These are phyloP conservation scores for Lacerta viridis DNA, from an alignment of 2,797 vertebrate genomes.

Conservation along the genomic window DNA sequence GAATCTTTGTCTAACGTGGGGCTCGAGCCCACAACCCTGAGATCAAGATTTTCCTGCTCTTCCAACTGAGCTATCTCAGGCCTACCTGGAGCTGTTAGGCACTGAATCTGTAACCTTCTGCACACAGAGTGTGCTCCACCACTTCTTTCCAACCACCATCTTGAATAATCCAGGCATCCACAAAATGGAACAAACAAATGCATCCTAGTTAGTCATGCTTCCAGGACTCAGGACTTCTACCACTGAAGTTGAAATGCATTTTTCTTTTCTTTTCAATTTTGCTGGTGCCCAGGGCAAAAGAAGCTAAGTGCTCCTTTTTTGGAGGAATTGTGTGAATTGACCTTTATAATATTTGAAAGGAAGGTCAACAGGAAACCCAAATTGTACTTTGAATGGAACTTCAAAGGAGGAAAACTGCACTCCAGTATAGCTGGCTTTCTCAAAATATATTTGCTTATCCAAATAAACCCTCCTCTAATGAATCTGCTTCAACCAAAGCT, in stretches of 20 bases:
- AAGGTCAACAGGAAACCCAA: background rate
- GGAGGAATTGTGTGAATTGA: background rate
- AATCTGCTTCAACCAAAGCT: conserved; percentile 30
- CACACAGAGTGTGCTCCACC: too few species aligned
- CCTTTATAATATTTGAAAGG: background rate
- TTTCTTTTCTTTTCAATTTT: background rate
- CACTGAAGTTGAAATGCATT: background rate
- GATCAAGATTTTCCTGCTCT: too few species aligned
- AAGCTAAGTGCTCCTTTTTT: background rate
- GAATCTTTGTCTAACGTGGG: too few species aligned
- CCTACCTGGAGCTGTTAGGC: too few species aligned
- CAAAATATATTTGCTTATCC: conserved; percentile 20
- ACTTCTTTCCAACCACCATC: too few species aligned
- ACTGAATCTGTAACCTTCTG: too few species aligned
- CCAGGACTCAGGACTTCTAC: background rate
- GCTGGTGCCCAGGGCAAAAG: background rate
- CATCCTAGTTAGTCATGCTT: too few species aligned
- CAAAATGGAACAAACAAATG: too few species aligned
- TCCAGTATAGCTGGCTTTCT: conserved; percentile 21
- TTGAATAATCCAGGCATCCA: too few species aligned
- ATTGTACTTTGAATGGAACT: conserved; percentile 20
- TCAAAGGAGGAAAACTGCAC: conserved; percentile 13
- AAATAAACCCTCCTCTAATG: conserved; percentile 41
- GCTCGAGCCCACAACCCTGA: too few species aligned
- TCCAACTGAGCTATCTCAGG: too few species aligned